phyloP scores from a whole-genome alignment of 2,113 vertebrate species.

The Columba livia region DNA sequence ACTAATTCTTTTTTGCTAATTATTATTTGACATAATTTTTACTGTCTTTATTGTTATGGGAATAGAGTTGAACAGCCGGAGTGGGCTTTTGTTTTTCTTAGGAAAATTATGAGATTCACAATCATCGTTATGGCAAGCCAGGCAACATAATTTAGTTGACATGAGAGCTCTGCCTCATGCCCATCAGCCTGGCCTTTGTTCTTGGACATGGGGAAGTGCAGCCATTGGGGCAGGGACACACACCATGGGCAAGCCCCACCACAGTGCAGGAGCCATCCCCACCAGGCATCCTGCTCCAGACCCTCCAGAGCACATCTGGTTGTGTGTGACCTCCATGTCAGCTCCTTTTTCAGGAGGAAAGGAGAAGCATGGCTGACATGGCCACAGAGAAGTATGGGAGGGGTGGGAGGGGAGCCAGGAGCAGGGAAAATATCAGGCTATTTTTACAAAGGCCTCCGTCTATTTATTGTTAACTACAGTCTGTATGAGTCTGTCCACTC shows the following conservation, averaged over 20 bases:
- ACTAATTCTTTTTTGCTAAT: background rate
- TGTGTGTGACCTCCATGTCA: rapidly evolving
- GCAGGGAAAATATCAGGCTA: background rate
- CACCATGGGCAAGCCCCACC: background rate
- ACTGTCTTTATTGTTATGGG: background rate
- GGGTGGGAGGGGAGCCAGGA: background rate
- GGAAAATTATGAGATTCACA: background rate
- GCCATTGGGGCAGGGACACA: rapidly evolving
- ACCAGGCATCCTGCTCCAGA: background rate
- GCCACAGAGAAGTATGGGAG: background rate
- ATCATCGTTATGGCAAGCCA: background rate
- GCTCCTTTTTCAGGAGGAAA: background rate
- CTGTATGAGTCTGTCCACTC: background rate
- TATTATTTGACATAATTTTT: background rate
- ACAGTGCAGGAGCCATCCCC: rapidly evolving
- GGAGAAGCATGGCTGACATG: background rate
- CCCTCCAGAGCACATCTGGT: background rate
- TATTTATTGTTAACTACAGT: background rate
- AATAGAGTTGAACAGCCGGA: background rate
- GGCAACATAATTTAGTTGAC: background rate
- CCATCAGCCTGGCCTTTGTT: background rate
- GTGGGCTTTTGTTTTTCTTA: background rate
- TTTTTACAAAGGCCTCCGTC: background rate
- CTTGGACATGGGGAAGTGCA: background rate
- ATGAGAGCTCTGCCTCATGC: background rate